Percentiles rank a stretch among this genome's conserved stretches.
phyloP scores from a whole-genome alignment of 1,140 invertebrate species.

The Drosophila burlai region DNA sequence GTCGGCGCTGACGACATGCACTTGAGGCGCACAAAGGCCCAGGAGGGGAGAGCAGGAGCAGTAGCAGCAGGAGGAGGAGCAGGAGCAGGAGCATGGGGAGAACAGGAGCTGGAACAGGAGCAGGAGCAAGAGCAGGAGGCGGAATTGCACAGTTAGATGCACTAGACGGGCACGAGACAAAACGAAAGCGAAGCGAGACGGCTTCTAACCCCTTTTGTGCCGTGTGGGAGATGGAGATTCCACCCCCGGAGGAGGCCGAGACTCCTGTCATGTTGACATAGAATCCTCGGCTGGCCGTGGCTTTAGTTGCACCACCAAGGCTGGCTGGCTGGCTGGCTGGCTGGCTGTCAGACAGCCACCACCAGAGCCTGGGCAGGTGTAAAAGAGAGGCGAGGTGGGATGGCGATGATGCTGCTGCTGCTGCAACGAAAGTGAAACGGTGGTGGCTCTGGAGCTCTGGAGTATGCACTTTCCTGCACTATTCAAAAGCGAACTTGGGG shows the following conservation, averaged over 20 bases:
- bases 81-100: not conserved
- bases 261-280: slow-evolving; percentile 71
- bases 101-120: not conserved
- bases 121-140: not conserved
- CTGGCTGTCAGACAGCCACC: slow-evolving; percentile 1
- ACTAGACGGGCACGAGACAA: slow-evolving; percentile 79
- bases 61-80: not conserved
- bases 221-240: slow-evolving; percentile 21
- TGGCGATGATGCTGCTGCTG: not conserved
- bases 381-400: slow-evolving; percentile 14
- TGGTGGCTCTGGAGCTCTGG: slow-evolving; percentile 65
- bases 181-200: slow-evolving; percentile 43
- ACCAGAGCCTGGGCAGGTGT: slow-evolving; percentile 56
- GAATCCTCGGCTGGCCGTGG: slow-evolving; percentile 63
- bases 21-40: slow-evolving; percentile 80
- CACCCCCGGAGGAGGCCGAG: slow-evolving; percentile 23
- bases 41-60: not conserved
- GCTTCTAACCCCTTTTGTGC: slow-evolving; percentile 53
- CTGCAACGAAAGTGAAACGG: slow-evolving; percentile 77
- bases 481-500: slow-evolving; percentile 64
- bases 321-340: not conserved
- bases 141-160: slow-evolving; percentile 70
- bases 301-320: slow-evolving; percentile 61
- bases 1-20: slow-evolving; percentile 79
- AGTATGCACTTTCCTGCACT: slow-evolving; percentile 79